Evolutionary conservation across 2,113 vertebrate genomes (phyloP), one percentile per base, ranked within the genome.

Genomic region (Emberiza fucata): DNA sequence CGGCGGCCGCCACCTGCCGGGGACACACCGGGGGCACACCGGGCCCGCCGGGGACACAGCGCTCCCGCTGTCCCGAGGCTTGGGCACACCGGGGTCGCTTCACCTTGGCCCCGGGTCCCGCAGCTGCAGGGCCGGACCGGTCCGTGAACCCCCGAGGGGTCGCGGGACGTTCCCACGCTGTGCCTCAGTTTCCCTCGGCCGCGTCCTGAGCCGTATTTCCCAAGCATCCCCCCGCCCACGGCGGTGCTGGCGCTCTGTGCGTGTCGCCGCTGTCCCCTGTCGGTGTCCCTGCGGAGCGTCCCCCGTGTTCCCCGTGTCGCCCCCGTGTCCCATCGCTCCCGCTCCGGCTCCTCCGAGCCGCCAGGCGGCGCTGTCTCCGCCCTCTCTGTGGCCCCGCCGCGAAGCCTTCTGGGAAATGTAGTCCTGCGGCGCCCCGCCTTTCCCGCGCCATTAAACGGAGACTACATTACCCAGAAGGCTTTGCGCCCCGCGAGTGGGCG

Each of bases 401-500:
- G 16, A 23, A 5, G 50, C 27, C 19, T 9, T 6, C 23, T 81
- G 92, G 92, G 92, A 51, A 40, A 0, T 48, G 92, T 25, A 85
- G 92, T 76, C 61, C 7, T 2, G 4, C 5, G 7, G 3, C 5
- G 2, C 9, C 16, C 17, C 19, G 29, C 5, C 18, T 5, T 4
- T 2, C 18, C 8, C 1, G 8, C 40, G 21, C 14, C 35, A 0
- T 39, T 33, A 40, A 23, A 6, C 0, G 9, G 1, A 19, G 28
- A 70, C 84, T 78, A 11, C 84, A 24, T 29, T 63, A 47, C 40
- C 64, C 56, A 87, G 8, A 24, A 27, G 10, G 56, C 47, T 24
- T 10, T 5, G 39, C 1, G 15, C 0, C 1, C 1, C 37, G 37
- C 37, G 8, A 37, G 39, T 39, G 39, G 39, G 39, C 27, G 54